These are phyloP conservation scores for Callithrix jacchus DNA, from an alignment of 2,113 vertebrate genomes.

Conservation along the genomic window DNA sequence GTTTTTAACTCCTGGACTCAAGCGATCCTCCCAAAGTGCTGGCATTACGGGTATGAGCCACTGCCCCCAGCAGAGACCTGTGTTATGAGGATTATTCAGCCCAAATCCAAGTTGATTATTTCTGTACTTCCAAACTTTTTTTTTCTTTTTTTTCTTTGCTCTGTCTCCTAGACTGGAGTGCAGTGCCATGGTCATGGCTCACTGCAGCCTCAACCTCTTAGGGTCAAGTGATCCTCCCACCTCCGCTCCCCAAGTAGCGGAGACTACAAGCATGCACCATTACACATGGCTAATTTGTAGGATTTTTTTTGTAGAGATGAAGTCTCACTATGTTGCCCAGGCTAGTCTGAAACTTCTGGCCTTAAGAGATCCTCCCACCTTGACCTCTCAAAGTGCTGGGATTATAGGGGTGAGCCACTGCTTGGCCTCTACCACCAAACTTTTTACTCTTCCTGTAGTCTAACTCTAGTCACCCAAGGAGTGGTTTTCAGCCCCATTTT, in stretches of 20 bases:
- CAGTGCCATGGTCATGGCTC: not conserved
- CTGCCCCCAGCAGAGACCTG: too few species aligned
- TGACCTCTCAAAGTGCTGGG: not conserved
- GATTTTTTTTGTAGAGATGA: not conserved
- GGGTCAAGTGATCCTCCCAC: not conserved
- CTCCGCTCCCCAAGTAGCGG: not conserved
- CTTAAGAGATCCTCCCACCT: not conserved
- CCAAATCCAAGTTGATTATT: slow-evolving; percentile 21
- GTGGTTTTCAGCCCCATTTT: not conserved
- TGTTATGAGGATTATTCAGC: not conserved
- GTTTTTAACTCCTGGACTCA: too few species aligned
- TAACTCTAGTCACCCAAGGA: not conserved
- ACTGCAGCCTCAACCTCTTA: not conserved
- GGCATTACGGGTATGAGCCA: too few species aligned
- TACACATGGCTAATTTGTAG: not conserved
- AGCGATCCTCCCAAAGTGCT: too few species aligned
- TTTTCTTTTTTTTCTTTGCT: not conserved
- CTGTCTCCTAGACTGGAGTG: not conserved
- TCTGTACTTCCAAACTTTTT: not conserved
- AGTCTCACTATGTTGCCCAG: not conserved
- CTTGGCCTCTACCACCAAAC: not conserved
- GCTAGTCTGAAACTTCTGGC: not conserved
- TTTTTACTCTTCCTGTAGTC: not conserved
- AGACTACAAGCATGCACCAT: not conserved
- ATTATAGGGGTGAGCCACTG: not conserved